Evolutionary conservation across 2,888 invertebrate species (phyloP), one percentile per base, ranked within the genome.

Genomic region (Tigriopus californicus): DNA sequence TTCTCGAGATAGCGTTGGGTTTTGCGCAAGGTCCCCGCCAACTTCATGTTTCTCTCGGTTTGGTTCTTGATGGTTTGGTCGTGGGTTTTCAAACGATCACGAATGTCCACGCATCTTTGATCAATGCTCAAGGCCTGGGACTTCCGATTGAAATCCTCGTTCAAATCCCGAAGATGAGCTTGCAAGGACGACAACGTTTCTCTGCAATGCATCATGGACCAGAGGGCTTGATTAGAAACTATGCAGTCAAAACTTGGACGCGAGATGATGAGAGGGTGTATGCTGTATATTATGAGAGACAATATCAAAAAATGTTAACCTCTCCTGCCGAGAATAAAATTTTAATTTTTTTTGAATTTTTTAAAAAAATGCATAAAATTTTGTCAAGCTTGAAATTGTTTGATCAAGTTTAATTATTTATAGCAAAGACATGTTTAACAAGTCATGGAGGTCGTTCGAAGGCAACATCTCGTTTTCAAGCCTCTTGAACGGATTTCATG

Each of bases 141-240:
- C 41, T 58, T 58, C 2, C 47, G 22, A 13, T 58, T 22, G 49
- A 24, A 49, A 33, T 58, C 58, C 33, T 58, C 47, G 20, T 18
- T 33, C n/a, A 58, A 33, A n/a, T 46, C 20, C 8, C 49, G 20
- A n/a, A 24, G 58, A 13, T 49, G 44, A 24, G 22, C 58, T 20
- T 46, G 24, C 12, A 58, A 46, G 15, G 48, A 48, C 13, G 58
- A 44, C 20, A 58, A 40, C n/a, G 49, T 49, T 48, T 58, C 58
- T 49, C 58, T 58, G 49, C n/a, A 18, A 58, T 25, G 13, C 18
- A 2, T 33, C 24, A 24, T 33, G 18, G 2, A 2, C n/a, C 24
- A 40, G n/a, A 53, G 25, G 1, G 13, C 1, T 41, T 4, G 1
- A 18, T 40, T 18, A 40, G n/a, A 33, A 12, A 40, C 12, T 33